Base-by-base conservation (phyloP, 2,113 vertebrate genomes). In the Murina feae region DNA sequence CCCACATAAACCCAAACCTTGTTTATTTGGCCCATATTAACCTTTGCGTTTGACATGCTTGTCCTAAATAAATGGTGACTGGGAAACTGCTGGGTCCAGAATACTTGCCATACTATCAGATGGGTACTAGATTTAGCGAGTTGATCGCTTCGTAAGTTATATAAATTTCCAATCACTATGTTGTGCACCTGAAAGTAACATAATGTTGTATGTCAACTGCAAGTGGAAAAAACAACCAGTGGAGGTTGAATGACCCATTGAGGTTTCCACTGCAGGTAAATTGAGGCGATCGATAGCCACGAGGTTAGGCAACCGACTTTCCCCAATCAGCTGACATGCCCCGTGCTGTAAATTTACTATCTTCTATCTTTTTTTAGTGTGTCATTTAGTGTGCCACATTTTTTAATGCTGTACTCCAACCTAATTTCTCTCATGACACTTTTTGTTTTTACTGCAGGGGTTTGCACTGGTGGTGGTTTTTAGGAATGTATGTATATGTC, bases 221-320 rank as follows among this genome's bases (percentile, higher is more conserved):
- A 44, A 63, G 13, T 42, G 37, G 32, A 82, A 63, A 81, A 63
- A 12, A 35, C 7, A 20, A 10, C 3, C n/a, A 4, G 4, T 28
- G 9, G 80, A 79, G 0, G 3, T 20, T 13, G 47, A 93, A 11
- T 7, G 74, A 49, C 28, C 23, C 32, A 17, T 0, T 85, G 65
- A 30, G 42, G 1, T 69, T 75, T 80, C 30, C 37, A 37, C 3
- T 30, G 75, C 53, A 80, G 65, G 47, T 12, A 63, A 35, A 49
- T 0, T 17, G 37, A 25, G 23, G 78, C 3, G 0, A 1, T 6
- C 3, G 0, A 1, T 6, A 55, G 7, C 13, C 6, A 10, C 28
- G 42, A 16, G 18, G 9, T 39, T 55, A 66, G 10, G 42, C 23
- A 9, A 18, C 2, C 3, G 14, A 10, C 23, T 69, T 32, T 69